phyloP scores from a whole-genome alignment of 2,113 vertebrate species.

The Phalacrocorax carbo region DNA sequence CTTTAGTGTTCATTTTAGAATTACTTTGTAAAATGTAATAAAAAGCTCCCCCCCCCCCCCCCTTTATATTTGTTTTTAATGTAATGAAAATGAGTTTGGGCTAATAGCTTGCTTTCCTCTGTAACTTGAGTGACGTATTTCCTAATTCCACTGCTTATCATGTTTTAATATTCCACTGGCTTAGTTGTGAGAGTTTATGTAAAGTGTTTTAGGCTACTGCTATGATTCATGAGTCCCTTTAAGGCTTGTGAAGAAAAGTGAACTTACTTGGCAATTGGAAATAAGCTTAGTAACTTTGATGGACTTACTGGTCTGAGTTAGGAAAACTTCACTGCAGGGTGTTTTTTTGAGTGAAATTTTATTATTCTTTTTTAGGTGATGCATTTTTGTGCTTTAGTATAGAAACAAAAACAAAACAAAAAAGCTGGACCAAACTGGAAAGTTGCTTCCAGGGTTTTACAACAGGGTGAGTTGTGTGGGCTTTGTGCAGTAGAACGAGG shows the following conservation, averaged over 20 bases:
- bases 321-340: not conserved
- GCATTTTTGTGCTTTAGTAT: not conserved
- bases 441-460: not conserved
- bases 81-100: not conserved
- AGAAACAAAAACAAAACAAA: not conserved
- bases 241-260: not conserved
- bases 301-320: not conserved
- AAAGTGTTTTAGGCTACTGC: not conserved
- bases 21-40: not conserved
- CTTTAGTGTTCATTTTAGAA: not conserved
- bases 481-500: not conserved
- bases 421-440: not conserved
- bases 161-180: not conserved
- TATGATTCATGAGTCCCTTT: not conserved
- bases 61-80: not conserved
- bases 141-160: not conserved
- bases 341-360: not conserved
- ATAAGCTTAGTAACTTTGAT: not conserved
- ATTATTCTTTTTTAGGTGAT: not conserved
- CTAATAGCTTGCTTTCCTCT: not conserved
- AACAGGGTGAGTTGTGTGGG: not conserved
- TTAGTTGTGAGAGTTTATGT: not conserved
- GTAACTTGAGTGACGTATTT: not conserved
- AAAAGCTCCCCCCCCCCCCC: not conserved
- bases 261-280: not conserved